These are phyloP conservation scores for Burhinus bistriatus DNA, from an alignment of 2,113 vertebrate genomes.

Conservation along the genomic window DNA sequence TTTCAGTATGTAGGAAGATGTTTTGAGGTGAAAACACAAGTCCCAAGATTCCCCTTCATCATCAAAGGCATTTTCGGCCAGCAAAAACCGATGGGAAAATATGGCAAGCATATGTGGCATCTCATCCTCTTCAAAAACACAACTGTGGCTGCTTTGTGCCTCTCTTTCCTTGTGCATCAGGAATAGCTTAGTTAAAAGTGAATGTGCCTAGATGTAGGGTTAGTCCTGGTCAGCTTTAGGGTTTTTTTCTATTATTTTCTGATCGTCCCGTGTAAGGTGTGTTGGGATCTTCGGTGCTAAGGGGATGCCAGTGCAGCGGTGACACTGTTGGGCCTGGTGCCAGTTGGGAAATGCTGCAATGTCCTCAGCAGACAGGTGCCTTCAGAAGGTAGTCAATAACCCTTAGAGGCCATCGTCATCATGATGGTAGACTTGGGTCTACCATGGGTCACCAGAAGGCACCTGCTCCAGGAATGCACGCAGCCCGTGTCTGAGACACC, in stretches of 20 bases:
- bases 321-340: neutral
- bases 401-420: neutral
- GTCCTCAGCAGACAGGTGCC: neutral
- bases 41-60: neutral
- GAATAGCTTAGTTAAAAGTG: neutral
- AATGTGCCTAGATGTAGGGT: neutral
- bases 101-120: neutral
- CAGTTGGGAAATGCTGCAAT: neutral
- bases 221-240: neutral
- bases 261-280: neutral
- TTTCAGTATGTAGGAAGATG: neutral
- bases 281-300: neutral
- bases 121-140: neutral
- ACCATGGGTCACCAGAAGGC: neutral
- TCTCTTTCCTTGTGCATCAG: neutral
- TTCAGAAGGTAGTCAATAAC: neutral
- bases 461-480: neutral
- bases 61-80: neutral
- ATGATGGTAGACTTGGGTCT: neutral
- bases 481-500: neutral
- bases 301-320: neutral
- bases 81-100: neutral
- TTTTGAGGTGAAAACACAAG: neutral
- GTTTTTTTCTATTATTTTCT: neutral
- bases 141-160: neutral